Conservation (phyloP, 2,888 invertebrate genomes). For the Busseola fusca region DNA sequence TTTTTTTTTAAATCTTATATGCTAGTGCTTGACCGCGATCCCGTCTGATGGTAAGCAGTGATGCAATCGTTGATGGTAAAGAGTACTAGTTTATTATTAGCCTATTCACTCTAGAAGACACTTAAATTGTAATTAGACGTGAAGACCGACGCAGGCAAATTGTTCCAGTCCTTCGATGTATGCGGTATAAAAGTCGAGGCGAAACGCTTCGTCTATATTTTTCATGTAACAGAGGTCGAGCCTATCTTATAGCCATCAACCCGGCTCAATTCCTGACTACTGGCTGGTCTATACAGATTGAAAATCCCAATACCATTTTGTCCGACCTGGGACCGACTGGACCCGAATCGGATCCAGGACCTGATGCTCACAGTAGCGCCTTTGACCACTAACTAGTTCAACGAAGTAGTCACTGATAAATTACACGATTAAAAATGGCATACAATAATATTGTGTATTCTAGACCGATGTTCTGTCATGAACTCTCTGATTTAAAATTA, state of each 20-base stretch:
- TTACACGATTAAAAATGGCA: slow-evolving; percentile 16
- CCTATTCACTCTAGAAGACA: too few species aligned
- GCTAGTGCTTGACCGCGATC: too few species aligned
- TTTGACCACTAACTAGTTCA: background rate
- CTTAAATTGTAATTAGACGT: too few species aligned
- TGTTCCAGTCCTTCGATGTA: too few species aligned
- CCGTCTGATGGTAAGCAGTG: too few species aligned
- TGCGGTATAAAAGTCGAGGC: too few species aligned
- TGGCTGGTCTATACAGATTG: background rate
- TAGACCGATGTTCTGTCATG: slow-evolving; percentile 16
- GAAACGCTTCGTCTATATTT: too few species aligned
- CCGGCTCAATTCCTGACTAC: background rate
- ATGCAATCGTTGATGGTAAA: too few species aligned
- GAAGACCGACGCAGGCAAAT: too few species aligned
- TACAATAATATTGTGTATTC: slow-evolving; percentile 15
- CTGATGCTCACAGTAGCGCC: background rate
- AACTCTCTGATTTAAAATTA: slow-evolving; percentile 23
- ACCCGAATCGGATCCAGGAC: background rate
- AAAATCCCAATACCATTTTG: background rate
- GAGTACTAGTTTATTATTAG: too few species aligned
- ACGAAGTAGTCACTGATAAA: background rate
- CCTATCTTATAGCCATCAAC: background rate
- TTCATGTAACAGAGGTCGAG: background rate
- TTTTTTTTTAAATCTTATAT: too few species aligned
- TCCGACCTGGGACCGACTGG: too few species aligned